Conservation (phyloP, 2,888 invertebrate genomes). For the Leptinotarsa tumamoca region DNA sequence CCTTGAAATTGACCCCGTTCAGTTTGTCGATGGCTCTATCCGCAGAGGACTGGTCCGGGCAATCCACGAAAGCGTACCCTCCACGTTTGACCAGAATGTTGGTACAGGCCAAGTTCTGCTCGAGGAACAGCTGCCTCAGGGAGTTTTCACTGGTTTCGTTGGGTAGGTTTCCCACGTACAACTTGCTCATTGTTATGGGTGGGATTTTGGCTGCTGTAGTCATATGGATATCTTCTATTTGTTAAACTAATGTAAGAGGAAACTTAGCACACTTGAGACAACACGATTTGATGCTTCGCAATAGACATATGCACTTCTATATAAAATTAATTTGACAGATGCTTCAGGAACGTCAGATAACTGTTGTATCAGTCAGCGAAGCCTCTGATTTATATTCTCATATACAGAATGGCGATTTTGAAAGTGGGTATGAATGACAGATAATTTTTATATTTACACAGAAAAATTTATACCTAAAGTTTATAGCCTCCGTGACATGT, state of each 20-base stretch:
- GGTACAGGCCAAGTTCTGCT: constrained; percentile 80
- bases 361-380: neutral
- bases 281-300: constrained; percentile 21
- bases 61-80: constrained; percentile 90
- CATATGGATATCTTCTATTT: constrained; percentile 23
- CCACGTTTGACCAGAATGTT: constrained; percentile 86
- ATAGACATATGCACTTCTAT: constrained; percentile 30
- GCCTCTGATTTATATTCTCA: neutral
- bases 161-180: constrained; percentile 86
- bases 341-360: neutral
- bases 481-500: too few species aligned
- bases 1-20: constrained; percentile 69
- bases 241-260: constrained; percentile 13
- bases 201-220: constrained; percentile 59
- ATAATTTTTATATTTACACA: too few species aligned
- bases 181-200: constrained; percentile 78
- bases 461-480: too few species aligned
- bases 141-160: constrained; percentile 81
- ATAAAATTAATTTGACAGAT: constrained; percentile 30
- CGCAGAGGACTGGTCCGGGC: constrained; percentile 84
- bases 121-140: constrained; percentile 81
- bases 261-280: constrained; percentile 18
- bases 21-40: constrained; percentile 88
- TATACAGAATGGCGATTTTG: too few species aligned
- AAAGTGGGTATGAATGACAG: too few species aligned